Base-by-base conservation (phyloP, 2,797 vertebrate genomes). In the Danio albolineatus region DNA sequence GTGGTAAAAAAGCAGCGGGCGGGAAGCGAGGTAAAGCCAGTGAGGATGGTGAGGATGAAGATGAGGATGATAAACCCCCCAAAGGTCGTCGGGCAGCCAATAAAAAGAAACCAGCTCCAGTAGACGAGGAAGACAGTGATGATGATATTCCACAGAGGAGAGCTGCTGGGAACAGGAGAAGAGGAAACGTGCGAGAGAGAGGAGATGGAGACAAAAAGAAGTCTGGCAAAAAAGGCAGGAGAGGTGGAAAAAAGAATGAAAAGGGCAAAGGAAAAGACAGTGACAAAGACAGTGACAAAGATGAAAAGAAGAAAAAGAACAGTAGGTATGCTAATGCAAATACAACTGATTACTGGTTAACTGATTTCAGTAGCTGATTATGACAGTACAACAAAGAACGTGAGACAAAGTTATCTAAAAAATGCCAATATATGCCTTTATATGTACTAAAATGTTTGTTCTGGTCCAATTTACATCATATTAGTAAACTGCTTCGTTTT, bases 191-290 rank as follows among this genome's bases (percentile, higher is more conserved):
- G 60, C 84, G 85, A 0, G 89, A 88, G 0, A 90, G 89, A 0
- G 92, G 75, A 7, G 82, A 89, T 0, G 91, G 91, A 53, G 91
- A 90, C 0, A 90, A 91, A 4, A 78, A 90, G 62, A 89, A 87
- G 14, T 84, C 88, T 36, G 86, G 88, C 69, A 93, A 86, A 73
- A 93, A 91, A 84, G 89, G 85, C 44, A 94, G 88, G 69, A 91
- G 89, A 86, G 80, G 82, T 64, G 92, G 87, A 6, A 75, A 72
- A 75, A 89, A 85, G 65, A 80, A 87, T 17, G 82, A 86, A 44
- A 90, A 89, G 79, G 78, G 77, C 57, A 88, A 73, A 4, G 66
- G 21, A 46, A 81, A 84, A 28, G 62, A 70, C 56, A 84, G 83
- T 10, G 70, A 76, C 36, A 86, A 85, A 78, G 70, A 87, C 13